A percentile compares a stretch with the other conserved stretches of the same genome.
phyloP scores from a whole-genome alignment of 2,888 invertebrate genomes.

The Macrophya annulata region DNA sequence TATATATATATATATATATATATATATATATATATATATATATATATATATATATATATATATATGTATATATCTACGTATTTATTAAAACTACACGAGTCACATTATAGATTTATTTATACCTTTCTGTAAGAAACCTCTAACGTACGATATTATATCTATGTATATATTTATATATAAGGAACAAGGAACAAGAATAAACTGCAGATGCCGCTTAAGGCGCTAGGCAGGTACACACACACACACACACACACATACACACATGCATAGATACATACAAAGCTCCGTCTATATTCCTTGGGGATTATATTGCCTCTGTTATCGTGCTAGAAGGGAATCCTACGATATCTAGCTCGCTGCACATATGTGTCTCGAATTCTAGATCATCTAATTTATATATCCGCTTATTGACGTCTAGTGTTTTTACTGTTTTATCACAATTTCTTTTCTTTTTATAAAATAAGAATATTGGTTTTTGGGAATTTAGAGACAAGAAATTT shows the following conservation, averaged over 20 bases:
- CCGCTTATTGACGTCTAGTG: neutral
- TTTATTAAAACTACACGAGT: neutral
- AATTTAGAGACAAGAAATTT: too few species aligned
- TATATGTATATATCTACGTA: neutral
- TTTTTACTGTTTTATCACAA: neutral
- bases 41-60: neutral
- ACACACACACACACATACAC: neutral
- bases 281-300: neutral
- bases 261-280: neutral
- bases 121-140: too few species aligned
- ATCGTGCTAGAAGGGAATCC: constrained; percentile 4
- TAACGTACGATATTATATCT: too few species aligned
- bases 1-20: too few species aligned
- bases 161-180: neutral
- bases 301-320: neutral
- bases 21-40: neutral
- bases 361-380: neutral
- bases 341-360: constrained; percentile 2
- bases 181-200: neutral
- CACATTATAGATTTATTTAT: neutral
- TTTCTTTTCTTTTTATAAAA: too few species aligned
- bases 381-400: neutral
- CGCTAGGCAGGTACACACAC: neutral
- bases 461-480: too few species aligned
- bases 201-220: constrained; percentile 10